Conservation (phyloP, 1,140 invertebrate species). For the Periplaneta americana region DNA sequence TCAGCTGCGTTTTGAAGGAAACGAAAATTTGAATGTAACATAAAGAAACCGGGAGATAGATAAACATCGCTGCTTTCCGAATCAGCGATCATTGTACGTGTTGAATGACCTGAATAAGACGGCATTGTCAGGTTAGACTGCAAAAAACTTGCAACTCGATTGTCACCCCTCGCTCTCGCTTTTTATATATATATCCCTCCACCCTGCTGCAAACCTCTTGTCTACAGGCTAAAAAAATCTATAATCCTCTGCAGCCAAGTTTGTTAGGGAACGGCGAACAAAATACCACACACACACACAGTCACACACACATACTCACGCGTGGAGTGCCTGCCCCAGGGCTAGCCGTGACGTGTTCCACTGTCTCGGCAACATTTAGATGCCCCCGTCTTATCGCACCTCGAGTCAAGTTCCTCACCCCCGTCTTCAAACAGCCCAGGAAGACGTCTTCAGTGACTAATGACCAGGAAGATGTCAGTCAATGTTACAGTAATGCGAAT, state of each 20-base stretch:
- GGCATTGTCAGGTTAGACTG: constrained; percentile 14
- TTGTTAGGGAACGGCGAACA: background rate
- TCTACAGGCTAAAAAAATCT: constrained; percentile 14
- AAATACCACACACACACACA: constrained; percentile 2
- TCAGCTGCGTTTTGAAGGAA: too few species aligned
- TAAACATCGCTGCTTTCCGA: too few species aligned
- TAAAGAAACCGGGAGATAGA: too few species aligned
- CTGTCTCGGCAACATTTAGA: background rate
- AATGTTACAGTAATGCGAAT: too few species aligned
- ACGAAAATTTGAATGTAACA: too few species aligned
- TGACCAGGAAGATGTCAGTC: too few species aligned
- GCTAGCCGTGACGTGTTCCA: background rate
- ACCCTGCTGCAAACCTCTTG: constrained; percentile 10
- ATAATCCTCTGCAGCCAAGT: constrained; percentile 5
- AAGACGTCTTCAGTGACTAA: too few species aligned
- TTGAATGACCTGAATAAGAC: too few species aligned
- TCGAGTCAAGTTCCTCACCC: too few species aligned
- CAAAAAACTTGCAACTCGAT: background rate
- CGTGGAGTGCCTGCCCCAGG: background rate
- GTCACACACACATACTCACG: background rate
- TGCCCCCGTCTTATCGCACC: background rate
- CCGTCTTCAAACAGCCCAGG: too few species aligned
- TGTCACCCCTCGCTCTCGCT: constrained; percentile 10
- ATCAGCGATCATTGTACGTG: too few species aligned
- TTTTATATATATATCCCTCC: constrained; percentile 12